These are phyloP conservation scores for Troides aeacus DNA, from an alignment of 2,888 invertebrate species.

Conservation along the genomic window DNA sequence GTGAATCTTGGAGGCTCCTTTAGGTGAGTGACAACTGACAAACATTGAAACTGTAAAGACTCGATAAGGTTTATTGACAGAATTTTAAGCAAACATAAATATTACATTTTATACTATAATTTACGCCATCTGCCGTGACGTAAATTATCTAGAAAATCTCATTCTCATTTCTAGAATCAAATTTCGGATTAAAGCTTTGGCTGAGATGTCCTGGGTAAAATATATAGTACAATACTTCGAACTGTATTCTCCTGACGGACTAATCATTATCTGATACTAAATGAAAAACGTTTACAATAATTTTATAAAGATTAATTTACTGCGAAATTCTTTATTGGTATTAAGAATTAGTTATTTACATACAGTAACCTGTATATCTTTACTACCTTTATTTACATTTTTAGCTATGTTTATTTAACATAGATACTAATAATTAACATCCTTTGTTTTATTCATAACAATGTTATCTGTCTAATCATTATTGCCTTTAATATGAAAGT, in stretches of 20 bases:
- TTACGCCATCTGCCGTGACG: no score
- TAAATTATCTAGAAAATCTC: background rate
- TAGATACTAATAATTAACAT: background rate
- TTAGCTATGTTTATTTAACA: background rate
- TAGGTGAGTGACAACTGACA: background rate
- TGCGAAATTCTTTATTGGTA: background rate
- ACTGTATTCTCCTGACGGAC: constrained; percentile 30
- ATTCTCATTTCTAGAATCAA: constrained; percentile 74
- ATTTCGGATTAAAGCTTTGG: constrained; percentile 73
- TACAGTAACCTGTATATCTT: background rate
- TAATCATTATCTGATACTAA: constrained; percentile 33
- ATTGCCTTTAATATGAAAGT: no score
- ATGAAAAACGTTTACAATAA: background rate
- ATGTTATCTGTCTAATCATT: background rate
- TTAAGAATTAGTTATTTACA: background rate
- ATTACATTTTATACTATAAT: no score
- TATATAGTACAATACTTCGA: constrained; percentile 40
- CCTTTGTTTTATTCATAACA: background rate
- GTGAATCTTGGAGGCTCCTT: background rate
- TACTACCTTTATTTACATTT: background rate
- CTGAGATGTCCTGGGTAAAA: constrained; percentile 59
- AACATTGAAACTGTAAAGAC: background rate
- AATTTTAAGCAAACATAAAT: background rate
- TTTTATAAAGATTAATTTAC: background rate
- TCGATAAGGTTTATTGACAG: background rate